Evolutionary conservation across 2,888 invertebrate species (phyloP).

Genomic region (Aradus depressus): DNA sequence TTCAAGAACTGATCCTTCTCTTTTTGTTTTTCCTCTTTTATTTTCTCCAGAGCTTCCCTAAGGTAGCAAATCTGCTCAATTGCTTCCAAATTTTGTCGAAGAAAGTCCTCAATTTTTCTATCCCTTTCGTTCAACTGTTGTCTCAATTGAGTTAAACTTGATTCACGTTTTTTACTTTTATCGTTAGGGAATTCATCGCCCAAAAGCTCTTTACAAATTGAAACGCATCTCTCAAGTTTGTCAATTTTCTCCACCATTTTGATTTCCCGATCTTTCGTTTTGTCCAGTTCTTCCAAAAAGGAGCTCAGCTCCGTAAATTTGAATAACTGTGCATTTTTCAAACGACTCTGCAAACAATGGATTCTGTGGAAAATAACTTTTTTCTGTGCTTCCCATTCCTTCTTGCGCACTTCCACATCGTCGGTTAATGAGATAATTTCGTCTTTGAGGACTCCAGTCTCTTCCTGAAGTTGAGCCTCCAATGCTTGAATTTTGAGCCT

Average conservation of each 20-base stretch:
- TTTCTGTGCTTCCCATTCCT: slow-evolving; percentile 25
- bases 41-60: slow-evolving; percentile 10
- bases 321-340: slow-evolving; percentile 20
- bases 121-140: slow-evolving; percentile 20
- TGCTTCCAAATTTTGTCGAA: slow-evolving; percentile 10
- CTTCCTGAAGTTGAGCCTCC: slow-evolving; percentile 21
- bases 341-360: slow-evolving; percentile 21
- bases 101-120: slow-evolving; percentile 14
- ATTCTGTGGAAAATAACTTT: slow-evolving; percentile 20
- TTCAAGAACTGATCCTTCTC: slow-evolving; percentile 14
- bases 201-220: slow-evolving; percentile 19
- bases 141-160: neutral
- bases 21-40: slow-evolving; percentile 17
- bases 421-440: slow-evolving; percentile 20
- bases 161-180: neutral
- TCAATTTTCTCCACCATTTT: slow-evolving; percentile 24
- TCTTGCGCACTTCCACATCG: slow-evolving; percentile 22
- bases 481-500: slow-evolving; percentile 19
- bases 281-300: slow-evolving; percentile 16
- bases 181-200: slow-evolving; percentile 21
- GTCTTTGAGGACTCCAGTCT: slow-evolving; percentile 19
- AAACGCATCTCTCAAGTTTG: slow-evolving; percentile 17
- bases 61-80: slow-evolving; percentile 19
- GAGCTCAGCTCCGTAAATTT: slow-evolving; percentile 18
- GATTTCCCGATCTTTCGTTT: slow-evolving; percentile 13